Conservation (phyloP, 2,113 vertebrate genomes). For the Boulengerochromis microlepis region DNA sequence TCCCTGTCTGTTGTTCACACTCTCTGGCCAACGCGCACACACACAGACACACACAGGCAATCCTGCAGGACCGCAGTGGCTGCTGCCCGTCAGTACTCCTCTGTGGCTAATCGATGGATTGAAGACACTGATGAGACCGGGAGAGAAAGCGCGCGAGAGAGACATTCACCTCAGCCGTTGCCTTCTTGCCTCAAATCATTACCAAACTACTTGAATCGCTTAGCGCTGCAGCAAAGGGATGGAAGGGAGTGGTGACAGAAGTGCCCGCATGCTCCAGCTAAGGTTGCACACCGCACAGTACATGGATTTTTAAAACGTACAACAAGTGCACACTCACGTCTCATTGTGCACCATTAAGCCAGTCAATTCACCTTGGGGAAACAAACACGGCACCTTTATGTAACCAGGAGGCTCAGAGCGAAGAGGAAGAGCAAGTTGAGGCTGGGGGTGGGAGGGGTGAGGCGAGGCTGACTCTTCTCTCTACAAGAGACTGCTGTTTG, state of each 20-base stretch:
- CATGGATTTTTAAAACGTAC: neutral
- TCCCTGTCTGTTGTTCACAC: slow-evolving; percentile 10
- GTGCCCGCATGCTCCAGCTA: neutral
- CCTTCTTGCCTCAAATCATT: slow-evolving; percentile 23
- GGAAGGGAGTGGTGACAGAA: neutral
- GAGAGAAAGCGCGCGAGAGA: neutral
- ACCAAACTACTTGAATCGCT: slow-evolving; percentile 28
- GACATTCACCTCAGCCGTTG: slow-evolving; percentile 15
- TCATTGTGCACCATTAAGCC: neutral
- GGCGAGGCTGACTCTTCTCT: neutral
- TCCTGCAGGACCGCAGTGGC: slow-evolving; percentile 44
- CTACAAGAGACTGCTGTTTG: neutral
- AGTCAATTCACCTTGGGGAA: slow-evolving; percentile 13
- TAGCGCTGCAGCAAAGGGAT: slow-evolving; percentile 2
- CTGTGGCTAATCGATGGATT: slow-evolving; percentile 48
- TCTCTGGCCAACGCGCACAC: neutral
- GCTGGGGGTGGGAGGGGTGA: neutral
- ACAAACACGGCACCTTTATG: slow-evolving; percentile 11
- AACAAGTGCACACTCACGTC: neutral
- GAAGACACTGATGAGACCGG: slow-evolving; percentile 27
- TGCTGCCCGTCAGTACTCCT: slow-evolving; percentile 32
- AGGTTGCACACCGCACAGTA: neutral
- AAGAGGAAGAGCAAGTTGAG: neutral
- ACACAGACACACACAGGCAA: neutral
- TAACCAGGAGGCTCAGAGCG: neutral